Evolutionary conservation across 35 echinoderm and acorn worm species (phyloP), one percentile per base, ranked within the genome.

Genomic region (Patiria miniata): DNA sequence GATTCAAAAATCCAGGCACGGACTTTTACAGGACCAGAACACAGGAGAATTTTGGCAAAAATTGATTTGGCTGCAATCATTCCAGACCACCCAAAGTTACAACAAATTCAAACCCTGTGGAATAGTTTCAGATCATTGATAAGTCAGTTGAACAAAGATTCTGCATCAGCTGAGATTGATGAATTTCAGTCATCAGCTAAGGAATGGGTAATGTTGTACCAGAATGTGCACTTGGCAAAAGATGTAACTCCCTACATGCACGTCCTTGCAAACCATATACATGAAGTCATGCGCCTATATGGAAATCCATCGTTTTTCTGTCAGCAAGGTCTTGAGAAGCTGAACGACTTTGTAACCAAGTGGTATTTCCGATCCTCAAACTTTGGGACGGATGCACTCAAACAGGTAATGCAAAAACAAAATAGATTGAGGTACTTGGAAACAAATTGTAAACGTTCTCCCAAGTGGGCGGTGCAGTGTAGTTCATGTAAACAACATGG

Each of bases 211-310:
- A 22, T 65, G 33, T 39, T 86, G 14, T 92, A 87, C 36, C 51
- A 55, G 19, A 8, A 30, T 80, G 80, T 93, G 10, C 83, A 93
- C 88, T 51, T 93, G n/a, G 47, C 91, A 37, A 93, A 93, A 73
- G 86, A 93, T 56, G 69, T 89, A 51, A 93, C 92, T 39, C 86
- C 86, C 61, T 89, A 93, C 33, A 93, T 93, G 92, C 92, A 93
- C 73, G 81, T 93, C 30, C 40, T 89, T 79, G 92, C 92, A 7
- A 44, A 93, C 16, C 92, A 93, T 85, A 37, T 93, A 47, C 86
- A 61, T 65, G 69, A 93, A 69, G 76, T 54, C 29, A 94, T 94
- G 68, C 68, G 53, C 79, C 23, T 76, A 21, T 84, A 89, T 86
- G 77, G 92, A 17, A 89, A 94, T 83, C 47, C 40, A 18, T 32